Percentiles rank a stretch among this genome's conserved stretches.
phyloP scores from a whole-genome alignment of 1,140 invertebrate genomes.

The Papilio aristodemus region DNA sequence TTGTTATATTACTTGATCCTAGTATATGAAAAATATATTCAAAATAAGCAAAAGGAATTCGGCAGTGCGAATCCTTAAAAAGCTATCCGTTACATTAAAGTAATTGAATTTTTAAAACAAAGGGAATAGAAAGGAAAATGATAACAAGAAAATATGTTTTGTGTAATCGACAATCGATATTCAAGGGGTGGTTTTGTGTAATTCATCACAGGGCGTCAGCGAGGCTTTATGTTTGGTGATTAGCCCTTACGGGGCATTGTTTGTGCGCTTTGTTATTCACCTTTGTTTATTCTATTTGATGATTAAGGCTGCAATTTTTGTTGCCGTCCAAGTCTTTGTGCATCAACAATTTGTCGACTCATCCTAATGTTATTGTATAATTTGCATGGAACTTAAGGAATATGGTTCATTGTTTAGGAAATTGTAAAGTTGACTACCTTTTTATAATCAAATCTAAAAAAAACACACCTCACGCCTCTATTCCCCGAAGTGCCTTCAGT shows the following conservation, averaged over 20 bases:
- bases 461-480: no score
- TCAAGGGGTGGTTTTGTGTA: constrained; percentile 41
- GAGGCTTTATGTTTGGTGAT: constrained; percentile 46
- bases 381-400: not conserved
- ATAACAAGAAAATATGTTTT: constrained; percentile 38
- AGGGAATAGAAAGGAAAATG: constrained; percentile 20
- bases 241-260: constrained; percentile 28
- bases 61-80: not conserved
- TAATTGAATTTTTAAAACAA: constrained; percentile 22
- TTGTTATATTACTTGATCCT: no score
- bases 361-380: not conserved
- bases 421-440: no score
- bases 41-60: not conserved
- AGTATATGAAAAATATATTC: not conserved
- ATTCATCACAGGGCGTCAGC: constrained; percentile 53
- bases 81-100: not conserved
- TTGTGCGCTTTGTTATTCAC: constrained; percentile 31
- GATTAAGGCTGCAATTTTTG: constrained; percentile 33
- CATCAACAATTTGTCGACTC: constrained; percentile 14
- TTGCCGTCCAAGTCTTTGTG: constrained; percentile 13
- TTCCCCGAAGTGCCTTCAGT: no score
- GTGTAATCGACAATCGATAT: constrained; percentile 59
- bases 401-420: not conserved
- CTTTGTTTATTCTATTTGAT: constrained; percentile 34
- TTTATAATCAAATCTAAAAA: no score